Evolutionary conservation across 2,888 invertebrate species (phyloP), one percentile per base, ranked within the genome.

Genomic region (Acronicta aceris): DNA sequence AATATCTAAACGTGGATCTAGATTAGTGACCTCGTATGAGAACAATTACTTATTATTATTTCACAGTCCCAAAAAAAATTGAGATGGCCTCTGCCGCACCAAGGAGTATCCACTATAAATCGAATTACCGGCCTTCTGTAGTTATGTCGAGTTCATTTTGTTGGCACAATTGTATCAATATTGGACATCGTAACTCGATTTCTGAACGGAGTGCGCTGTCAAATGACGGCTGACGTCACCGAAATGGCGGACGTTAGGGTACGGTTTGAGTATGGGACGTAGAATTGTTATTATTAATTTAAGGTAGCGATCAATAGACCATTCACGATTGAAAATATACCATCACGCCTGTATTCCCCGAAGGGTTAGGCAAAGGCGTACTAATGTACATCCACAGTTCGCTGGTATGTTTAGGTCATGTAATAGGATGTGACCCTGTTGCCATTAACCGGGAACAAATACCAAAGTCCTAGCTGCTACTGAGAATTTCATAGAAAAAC

Each of bases 91-190:
- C 74, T 59, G 58, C 74, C 66, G 64, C 70, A 73, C 68, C 73
- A 81, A 81, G 79, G 71, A 86, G 81, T 86, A 86, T 86, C 82
- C 79, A 76, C 78, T 65, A 76, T 71, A 84, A 89, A 89, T 89
- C 78, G 79, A 89, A 87, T 90, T 88, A 89, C 84, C 79, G 81
- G 68, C 79, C 83, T 82, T 82, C 83, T 78, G 75, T 87, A 85
- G 86, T 87, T 87, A 86, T 84, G 84, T 85, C 81, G 79, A 73
- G 81, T 87, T 87, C 86, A 83, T 88, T 90, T 84, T 88, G 89
- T 89, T 89, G 85, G 86, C 84, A 89, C 88, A 89, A 91, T 91
- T 91, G 89, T 91, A 90, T 91, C 90, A 90, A 91, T 91, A 92
- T 92, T 91, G 91, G 88, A 87, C 85, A 85, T 85, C 84, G 86